Conservation (phyloP, 2,888 invertebrate species). For the Eutolmus rufibarbis region DNA sequence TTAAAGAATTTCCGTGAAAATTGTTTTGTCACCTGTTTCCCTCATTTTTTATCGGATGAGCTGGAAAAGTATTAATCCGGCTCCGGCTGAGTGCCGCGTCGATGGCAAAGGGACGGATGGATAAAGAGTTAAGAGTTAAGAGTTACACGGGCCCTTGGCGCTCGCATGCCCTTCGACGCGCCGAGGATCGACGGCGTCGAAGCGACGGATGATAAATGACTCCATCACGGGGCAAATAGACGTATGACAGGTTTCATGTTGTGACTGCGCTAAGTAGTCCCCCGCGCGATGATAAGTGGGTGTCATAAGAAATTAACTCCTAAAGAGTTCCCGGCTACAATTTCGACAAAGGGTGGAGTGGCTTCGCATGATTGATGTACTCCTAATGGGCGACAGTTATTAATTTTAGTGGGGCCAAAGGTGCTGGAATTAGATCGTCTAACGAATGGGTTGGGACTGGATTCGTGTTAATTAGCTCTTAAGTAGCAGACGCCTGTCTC, state of each 20-base stretch:
- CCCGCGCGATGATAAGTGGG: conserved; percentile 40
- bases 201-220: conserved; percentile 42
- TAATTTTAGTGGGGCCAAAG: conserved; percentile 15
- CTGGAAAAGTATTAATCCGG: conserved; percentile 9
- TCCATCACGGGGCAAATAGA: conserved; percentile 40
- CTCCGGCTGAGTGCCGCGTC: neutral
- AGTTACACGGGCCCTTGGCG: neutral
- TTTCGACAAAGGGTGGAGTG: neutral
- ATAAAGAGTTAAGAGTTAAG: conserved; percentile 6
- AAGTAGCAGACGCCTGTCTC: neutral
- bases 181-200: neutral
- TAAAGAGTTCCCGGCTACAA: neutral
- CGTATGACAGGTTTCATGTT: conserved; percentile 44
- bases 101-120: neutral
- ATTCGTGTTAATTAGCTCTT: neutral
- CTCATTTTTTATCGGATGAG: conserved; percentile 46
- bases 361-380: neutral
- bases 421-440: neutral
- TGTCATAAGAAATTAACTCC: conserved; percentile 45
- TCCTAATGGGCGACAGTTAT: conserved; percentile 21
- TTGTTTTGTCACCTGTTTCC: conserved; percentile 48
- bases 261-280: conserved; percentile 41
- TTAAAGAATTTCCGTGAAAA: conserved; percentile 45
- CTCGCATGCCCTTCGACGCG: neutral
- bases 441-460: neutral